Evolutionary conservation across 2,797 vertebrate species (phyloP), one percentile per base, ranked within the genome.

Genomic region (Hypotaenidia okinawae): DNA sequence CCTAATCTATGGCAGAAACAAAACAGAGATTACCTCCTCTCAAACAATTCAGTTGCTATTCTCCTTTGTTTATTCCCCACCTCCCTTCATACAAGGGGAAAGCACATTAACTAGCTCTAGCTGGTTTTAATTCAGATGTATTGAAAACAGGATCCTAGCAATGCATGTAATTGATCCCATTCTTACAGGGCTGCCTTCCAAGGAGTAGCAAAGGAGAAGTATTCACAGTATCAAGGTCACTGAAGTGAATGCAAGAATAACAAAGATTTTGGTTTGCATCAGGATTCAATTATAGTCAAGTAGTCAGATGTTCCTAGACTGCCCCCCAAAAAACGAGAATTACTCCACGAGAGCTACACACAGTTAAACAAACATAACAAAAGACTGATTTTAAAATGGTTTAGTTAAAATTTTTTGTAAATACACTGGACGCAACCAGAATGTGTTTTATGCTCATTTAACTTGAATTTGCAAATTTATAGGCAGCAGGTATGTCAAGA

Each of bases 1-100:
- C 16, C 75, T 74, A 77, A 93, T 86, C 66, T 90, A 74, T 18
- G 63, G 73, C 37, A 94, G 85, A 95, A 97, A 90, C 78, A 83
- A 84, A 95, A 72, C 39, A 84, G 52, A 93, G 52, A 93, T 93
- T 90, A 84, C 39, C 43, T 87, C 41, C 85, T 78, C 84, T 90
- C 90, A 64, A 78, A 88, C 45, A 90, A 83, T 64, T 82, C 80
- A 39, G 62, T 4, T 91, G 74, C 74, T 89, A 35, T 77, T 74
- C 18, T 28, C 67, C 76, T 79, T 80, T 86, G 24, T 63, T 83
- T 69, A 81, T 51, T 49, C 16, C 27, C 6, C 33, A 17, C 30
- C 7, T 5, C 28, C 6, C 22, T 16, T 5, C 23, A 24, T 23
- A n/a, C 30, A 49, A 88, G 32, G 63, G 51, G 55, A 76, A 94